Conservation (phyloP, 1,140 invertebrate genomes). For the Paramacrobiotus metropolitanus region DNA sequence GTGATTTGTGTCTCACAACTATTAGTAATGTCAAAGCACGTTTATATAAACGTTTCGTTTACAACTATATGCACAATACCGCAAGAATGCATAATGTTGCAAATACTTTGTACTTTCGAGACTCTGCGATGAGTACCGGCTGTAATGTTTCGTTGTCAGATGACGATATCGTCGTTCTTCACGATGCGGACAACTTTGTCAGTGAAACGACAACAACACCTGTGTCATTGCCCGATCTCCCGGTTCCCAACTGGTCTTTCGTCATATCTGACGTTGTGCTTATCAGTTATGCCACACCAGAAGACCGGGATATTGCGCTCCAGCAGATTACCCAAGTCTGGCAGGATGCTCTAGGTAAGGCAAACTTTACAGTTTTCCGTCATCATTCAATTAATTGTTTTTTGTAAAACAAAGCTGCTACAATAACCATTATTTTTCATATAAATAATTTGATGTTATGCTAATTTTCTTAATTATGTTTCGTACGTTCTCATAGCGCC, state of each 20-base stretch:
- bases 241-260: background rate
- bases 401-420: background rate
- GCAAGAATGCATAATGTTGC: too few species aligned
- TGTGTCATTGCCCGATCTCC: background rate
- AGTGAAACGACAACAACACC: background rate
- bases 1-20: too few species aligned
- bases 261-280: background rate
- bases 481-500: too few species aligned
- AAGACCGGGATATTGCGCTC: background rate
- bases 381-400: too few species aligned
- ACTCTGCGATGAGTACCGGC: too few species aligned
- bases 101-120: too few species aligned
- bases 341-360: slow-evolving; percentile 1
- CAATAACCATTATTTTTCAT: background rate
- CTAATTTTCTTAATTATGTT: too few species aligned
- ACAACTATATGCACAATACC: too few species aligned
- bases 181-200: background rate
- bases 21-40: too few species aligned
- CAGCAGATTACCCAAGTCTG: slow-evolving; percentile 4
- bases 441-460: background rate
- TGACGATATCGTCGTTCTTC: background rate
- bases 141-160: background rate
- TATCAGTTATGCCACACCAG: background rate
- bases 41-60: too few species aligned
- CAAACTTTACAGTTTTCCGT: too few species aligned